Conservation (phyloP, 92 coral and sea anemone species). For the Porites lobata region DNA sequence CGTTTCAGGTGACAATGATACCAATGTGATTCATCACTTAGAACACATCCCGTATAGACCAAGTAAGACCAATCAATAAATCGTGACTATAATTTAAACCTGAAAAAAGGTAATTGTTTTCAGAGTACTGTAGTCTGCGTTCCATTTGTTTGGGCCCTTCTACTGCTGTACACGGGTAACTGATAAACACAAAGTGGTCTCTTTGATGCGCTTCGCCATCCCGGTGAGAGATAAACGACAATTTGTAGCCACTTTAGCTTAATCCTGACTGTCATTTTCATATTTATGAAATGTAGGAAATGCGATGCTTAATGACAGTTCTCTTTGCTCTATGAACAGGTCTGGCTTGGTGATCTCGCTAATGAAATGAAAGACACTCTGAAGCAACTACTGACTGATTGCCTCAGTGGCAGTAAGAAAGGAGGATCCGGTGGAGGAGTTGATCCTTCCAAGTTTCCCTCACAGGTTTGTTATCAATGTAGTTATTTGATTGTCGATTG, state of each 20-base stretch:
- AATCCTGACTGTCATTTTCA: not conserved
- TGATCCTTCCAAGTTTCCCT: slow-evolving; percentile 95
- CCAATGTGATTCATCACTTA: too few species aligned
- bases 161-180: too few species aligned
- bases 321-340: slow-evolving; percentile 54
- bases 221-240: too few species aligned
- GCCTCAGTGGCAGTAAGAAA: slow-evolving; percentile 86
- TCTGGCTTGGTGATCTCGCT: slow-evolving; percentile 97
- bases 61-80: too few species aligned
- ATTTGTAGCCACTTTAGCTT: not conserved
- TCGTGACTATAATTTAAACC: too few species aligned
- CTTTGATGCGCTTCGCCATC: too few species aligned
- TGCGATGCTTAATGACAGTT: not conserved
- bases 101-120: too few species aligned
- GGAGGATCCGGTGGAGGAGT: slow-evolving; percentile 92
- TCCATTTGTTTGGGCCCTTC: too few species aligned
- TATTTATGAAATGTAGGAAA: not conserved
- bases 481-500: not conserved
- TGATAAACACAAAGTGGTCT: too few species aligned
- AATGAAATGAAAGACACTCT: slow-evolving; percentile 98
- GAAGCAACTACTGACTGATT: slow-evolving; percentile 85
- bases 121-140: too few species aligned
- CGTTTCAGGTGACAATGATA: too few species aligned
- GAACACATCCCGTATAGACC: too few species aligned
- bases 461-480: slow-evolving; percentile 78